Base-by-base conservation (phyloP, 2,113 vertebrate genomes). In the Zapus hudsonius region DNA sequence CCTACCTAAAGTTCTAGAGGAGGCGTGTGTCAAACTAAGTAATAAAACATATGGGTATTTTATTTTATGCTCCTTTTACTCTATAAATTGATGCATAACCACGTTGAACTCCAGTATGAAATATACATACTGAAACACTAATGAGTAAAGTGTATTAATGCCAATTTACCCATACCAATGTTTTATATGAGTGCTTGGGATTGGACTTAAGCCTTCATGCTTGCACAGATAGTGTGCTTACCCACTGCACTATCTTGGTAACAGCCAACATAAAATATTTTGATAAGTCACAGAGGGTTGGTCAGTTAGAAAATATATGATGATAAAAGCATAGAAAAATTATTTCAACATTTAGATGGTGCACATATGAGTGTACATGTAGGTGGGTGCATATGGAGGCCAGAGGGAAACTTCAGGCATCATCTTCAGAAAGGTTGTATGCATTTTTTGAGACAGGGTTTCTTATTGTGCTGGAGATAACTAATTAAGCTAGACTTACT, bases 21-120 rank as follows among this genome's bases (percentile, higher is more conserved):
- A 91, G 8, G 23, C 47, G 27, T 36, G n/a, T 36, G 7, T 87
- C 61, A 82, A 86, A 90, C 19, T 67, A 66, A 83, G 25, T 15
- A 80, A 81, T 20, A 69, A 52, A 80, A 64, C 22, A 52, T 85
- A 33, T 93, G 29, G 52, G 15, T 42, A 84, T 75, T 80, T 94
- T 15, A 69, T 15, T 84, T 42, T 84, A n/a, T 52, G 19, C 44
- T n/a, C 52, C 61, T 83, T 94, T 83, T 92, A 61, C 38, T 85
- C 23, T 82, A 90, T 72, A 70, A 94, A 16, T 69, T 13, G 7
- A 6, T 42, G 78, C 42, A 42, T 61, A 78, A 36, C 23, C 25
- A 74, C 19, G 59, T 13, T 81, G 33, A 80, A 69, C 3, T 52
- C 78, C 40, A 84, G 13, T 57, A 44, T 80, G 63, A 59, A 7